Evolutionary conservation across 1,140 invertebrate species (phyloP), one percentile per base, ranked within the genome.

Genomic region (Tribolium castaneum): DNA sequence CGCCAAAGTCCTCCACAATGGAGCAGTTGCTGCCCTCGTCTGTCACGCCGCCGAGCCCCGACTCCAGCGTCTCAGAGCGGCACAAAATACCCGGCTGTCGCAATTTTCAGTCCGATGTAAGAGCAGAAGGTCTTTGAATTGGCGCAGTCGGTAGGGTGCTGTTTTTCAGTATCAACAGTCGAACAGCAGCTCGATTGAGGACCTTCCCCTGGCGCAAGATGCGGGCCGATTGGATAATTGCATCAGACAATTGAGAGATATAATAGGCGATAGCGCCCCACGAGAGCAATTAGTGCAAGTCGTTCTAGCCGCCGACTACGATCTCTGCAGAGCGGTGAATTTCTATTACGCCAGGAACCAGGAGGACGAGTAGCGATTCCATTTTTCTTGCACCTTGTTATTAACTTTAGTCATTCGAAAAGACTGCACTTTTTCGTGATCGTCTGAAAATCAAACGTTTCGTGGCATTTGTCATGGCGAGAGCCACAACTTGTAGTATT

Each of bases 301-400:
- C 34, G 87, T 89, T 6, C 80, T 91, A 52, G 90, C 91, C 14
- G 90, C 90, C 7, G 91, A 92, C 81, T 91, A 89, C 81, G 90
- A 92, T 83, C 83, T 90, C 16, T 90, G 90, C 81, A 82, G 91
- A 79, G 91, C 91, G 6, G 86, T 91, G 35, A 91, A 92, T 83
- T 91, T 87, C 83, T 90, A 87, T 80, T 88, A 87, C 79, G 80
- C 84, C 2, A 79, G 74, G 75, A 77, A 66, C 66, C 50, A 52
- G 6, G 72, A 75, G 14, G 72, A 75, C 10, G 72, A 75, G 51
- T 75, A 75, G 72, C 72, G 59, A 1, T 66, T 66, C 30, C 4
- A 22, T 25, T 66, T 66, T 35, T 12, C n/a, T 7, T 66, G 59
- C 59, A 66, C 59, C 34, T 66, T 66, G 59, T 66, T 66, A 66